These are phyloP conservation scores for Rhinatrema bivittatum DNA, from an alignment of 2,797 vertebrate genomes.

Conservation along the genomic window DNA sequence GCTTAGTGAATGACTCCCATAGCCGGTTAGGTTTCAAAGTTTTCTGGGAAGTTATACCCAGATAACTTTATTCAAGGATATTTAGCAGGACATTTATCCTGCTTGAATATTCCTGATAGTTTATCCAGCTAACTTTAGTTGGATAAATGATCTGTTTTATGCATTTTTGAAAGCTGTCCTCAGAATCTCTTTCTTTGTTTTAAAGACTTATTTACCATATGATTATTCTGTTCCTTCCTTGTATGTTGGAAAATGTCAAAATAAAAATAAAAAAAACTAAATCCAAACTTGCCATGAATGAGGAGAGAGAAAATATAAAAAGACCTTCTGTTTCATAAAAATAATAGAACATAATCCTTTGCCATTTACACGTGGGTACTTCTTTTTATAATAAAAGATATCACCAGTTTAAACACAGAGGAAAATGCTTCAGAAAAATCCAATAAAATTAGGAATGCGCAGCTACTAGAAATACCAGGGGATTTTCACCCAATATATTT, in stretches of 20 bases:
- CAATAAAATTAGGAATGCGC: constrained; percentile 47
- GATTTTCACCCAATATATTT: constrained; percentile 76
- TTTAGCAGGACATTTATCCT: too few species aligned
- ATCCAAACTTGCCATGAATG: constrained; percentile 10
- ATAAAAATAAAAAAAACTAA: constrained; percentile 24
- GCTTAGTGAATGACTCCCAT: too few species aligned
- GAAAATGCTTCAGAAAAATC: constrained; percentile 41
- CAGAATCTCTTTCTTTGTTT: neutral
- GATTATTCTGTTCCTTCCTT: constrained; percentile 1
- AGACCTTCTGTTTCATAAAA: constrained; percentile 10
- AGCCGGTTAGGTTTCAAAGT: too few species aligned
- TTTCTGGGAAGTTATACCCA: too few species aligned
- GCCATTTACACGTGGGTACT: constrained; percentile 22
- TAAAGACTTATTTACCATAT: neutral
- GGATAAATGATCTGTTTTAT: too few species aligned
- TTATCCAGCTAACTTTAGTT: too few species aligned
- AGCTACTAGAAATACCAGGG: constrained; percentile 53
- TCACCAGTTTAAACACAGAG: constrained; percentile 41
- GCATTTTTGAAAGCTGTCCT: too few species aligned
- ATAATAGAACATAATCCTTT: constrained; percentile 20
- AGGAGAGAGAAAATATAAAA: constrained; percentile 11
- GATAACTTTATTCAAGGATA: too few species aligned
- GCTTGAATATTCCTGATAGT: too few species aligned
- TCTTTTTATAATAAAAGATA: constrained; percentile 41
- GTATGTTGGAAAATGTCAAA: neutral